A percentile compares a stretch with the other conserved stretches of the same genome.
These are phyloP conservation scores for Nasonia giraulti DNA, from an alignment of 1,140 invertebrate genomes.

Conservation along the genomic window DNA sequence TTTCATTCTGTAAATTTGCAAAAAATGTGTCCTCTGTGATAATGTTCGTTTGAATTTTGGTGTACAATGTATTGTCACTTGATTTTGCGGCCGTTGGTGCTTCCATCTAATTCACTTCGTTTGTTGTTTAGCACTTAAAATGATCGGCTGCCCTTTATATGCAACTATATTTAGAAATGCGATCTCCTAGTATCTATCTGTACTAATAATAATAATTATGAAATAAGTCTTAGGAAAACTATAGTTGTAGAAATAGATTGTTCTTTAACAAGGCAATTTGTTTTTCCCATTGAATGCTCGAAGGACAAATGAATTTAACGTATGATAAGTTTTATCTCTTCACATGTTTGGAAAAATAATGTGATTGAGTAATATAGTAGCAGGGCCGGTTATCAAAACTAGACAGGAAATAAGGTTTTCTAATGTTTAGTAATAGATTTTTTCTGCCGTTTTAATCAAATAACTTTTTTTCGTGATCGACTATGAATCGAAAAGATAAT, in stretches of 20 bases:
- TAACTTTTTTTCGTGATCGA: neutral
- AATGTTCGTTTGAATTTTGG: conserved; percentile 35
- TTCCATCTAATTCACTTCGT: conserved; percentile 39
- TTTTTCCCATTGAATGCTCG: neutral
- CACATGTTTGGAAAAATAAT: neutral
- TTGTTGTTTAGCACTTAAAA: conserved; percentile 39
- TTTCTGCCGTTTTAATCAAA: neutral
- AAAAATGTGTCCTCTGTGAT: conserved; percentile 49
- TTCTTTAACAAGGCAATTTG: neutral
- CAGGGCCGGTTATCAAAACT: conserved; percentile 15
- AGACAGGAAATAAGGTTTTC: conserved; percentile 35
- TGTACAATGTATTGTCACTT: conserved; percentile 5
- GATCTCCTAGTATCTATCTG: conserved; percentile 11
- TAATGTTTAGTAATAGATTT: neutral
- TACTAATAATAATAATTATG: conserved; percentile 28
- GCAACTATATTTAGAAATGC: conserved; percentile 26
- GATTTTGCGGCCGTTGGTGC: conserved; percentile 31
- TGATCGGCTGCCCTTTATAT: conserved; percentile 23
- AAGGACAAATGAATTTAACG: neutral
- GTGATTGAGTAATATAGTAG: neutral
- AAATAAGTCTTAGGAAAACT: neutral
- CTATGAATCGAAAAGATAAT: neutral
- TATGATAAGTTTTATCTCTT: neutral
- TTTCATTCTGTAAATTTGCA: conserved; percentile 35
- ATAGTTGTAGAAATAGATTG: conserved; percentile 20